Base-by-base conservation (phyloP, 2,113 vertebrate species). In the Thunnus thynnus region DNA sequence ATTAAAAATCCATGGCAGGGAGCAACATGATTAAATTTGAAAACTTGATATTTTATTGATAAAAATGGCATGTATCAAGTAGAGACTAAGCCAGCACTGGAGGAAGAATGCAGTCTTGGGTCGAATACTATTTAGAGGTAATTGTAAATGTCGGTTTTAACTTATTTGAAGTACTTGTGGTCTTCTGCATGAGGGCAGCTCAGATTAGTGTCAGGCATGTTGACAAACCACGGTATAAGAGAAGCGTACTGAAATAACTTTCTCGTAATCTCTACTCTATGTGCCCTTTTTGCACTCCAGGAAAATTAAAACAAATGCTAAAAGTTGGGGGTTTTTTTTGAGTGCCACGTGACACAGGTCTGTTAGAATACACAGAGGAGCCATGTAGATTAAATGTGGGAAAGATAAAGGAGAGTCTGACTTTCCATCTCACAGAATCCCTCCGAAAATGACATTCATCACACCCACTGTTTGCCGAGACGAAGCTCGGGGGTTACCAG, bases 381-480 rank as follows among this genome's bases (percentile, higher is more conserved):
- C 54, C 67, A 32, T 69, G 51, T 68, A 71, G 80, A 48, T 77
- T 68, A 54, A 74, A 55, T 18, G 69, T 50, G 58, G 27, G 41
- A 54, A 61, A 74, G 65, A 81, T 48, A 68, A 70, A 82, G 79
- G 66, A 66, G 54, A 48, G 32, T 12, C 36, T 2, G n/a, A 47
- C 61, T 55, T 64, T 57, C 62, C 47, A 12, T 83, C 55, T 18
- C 4, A 22, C 56, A 27, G 61, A 80, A 65, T 25, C 52, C 54
- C 56, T 20, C 36, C 47, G 76, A 73, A 76, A 80, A 76, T 6
- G 11, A 30, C 82, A 88, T 91, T 66, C 84, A 87, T 91, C 90
- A 88, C 74, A 52, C 82, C 80, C 73, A 64, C 83, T 84, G 90
- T 88, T 88, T 73, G 85, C 58, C 10, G 72, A 72, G 67, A 69